Base-by-base conservation (phyloP, 2,113 vertebrate species). In the Pogonocichla stellata region DNA sequence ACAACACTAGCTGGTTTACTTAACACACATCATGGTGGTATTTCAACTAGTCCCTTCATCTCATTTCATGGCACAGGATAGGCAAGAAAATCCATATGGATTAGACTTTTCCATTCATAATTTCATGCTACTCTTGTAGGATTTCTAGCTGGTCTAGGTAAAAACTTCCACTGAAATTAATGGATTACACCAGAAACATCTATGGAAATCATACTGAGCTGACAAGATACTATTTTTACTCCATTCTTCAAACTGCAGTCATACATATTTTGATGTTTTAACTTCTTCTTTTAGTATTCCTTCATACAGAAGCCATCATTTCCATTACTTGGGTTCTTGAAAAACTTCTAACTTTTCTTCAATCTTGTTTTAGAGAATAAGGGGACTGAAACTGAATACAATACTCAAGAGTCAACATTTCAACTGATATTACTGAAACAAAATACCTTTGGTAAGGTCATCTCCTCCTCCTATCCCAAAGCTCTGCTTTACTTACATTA, bases 191-290 rank as follows among this genome's bases (percentile, higher is more conserved):
- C 18, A 62, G 60, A 83, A 84, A 58, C 10, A 10, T n/a, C 18
- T 19, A 29, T 16, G 18, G 43, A 70, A 94, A 42, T 47, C 22
- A 66, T 10, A 72, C 2, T 24, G 29, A 81, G 28, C 16, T 73
- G 40, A 78, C 43, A 67, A 51, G 28, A 42, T 19, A 48, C 12
- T 71, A 8, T 24, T 79, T 92, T 71, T 51, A 66, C 11, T 81
- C 26, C 15, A 19, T 36, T 45, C 50, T 74, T 71, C 57, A 45
- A 75, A 82, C 18, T 51, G 36, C 36, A 64, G 26, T 42, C 2
- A 1, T 15, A 62, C 0, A 0, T 38, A 58, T 1, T 42, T 22
- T 25, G 31, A n/a, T 42, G n/a, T 20, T 72, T 34, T 4, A 9
- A 12, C 1, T 4, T 66, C 24, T 5, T 8, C 67, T 78, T 48